Conservation (phyloP, 2,797 vertebrate species). For the Chaenodraco wilsoni region DNA sequence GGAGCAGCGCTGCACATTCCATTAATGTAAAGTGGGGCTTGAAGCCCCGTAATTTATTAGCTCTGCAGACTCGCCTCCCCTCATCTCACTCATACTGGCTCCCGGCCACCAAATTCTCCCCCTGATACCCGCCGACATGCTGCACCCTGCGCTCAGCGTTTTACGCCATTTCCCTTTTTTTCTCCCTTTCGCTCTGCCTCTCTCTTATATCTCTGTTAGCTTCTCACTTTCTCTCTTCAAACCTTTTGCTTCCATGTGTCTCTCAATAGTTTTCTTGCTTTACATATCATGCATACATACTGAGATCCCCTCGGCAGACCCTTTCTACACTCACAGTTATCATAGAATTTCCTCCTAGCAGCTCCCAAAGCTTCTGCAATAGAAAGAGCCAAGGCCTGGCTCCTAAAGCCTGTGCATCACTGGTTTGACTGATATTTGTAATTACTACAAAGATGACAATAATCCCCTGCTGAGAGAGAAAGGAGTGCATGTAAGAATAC, state of each 20-base stretch:
- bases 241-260: conserved; percentile 20
- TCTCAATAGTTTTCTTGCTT: conserved; percentile 14
- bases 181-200: conserved; percentile 34
- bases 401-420: conserved; percentile 49
- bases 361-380: conserved; percentile 30
- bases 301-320: conserved; percentile 33
- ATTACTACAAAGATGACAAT: conserved; percentile 72
- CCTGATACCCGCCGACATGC: conserved; percentile 72
- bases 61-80: conserved; percentile 82
- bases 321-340: conserved; percentile 22
- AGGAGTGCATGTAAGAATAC: conserved; percentile 15
- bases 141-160: conserved; percentile 65
- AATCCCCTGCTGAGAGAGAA: conserved; percentile 32
- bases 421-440: conserved; percentile 71
- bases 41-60: conserved; percentile 86
- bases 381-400: conserved; percentile 19
- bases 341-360: conserved; percentile 32
- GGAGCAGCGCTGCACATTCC: conserved; percentile 79
- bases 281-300: conserved; percentile 24
- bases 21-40: conserved; percentile 87
- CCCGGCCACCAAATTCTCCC: conserved; percentile 79
- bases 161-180: conserved; percentile 63
- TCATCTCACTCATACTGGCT: conserved; percentile 82
- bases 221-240: conserved; percentile 14
- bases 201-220: conserved; percentile 24